These are phyloP conservation scores for Upupa epops DNA, from an alignment of 2,113 vertebrate genomes.

Conservation along the genomic window DNA sequence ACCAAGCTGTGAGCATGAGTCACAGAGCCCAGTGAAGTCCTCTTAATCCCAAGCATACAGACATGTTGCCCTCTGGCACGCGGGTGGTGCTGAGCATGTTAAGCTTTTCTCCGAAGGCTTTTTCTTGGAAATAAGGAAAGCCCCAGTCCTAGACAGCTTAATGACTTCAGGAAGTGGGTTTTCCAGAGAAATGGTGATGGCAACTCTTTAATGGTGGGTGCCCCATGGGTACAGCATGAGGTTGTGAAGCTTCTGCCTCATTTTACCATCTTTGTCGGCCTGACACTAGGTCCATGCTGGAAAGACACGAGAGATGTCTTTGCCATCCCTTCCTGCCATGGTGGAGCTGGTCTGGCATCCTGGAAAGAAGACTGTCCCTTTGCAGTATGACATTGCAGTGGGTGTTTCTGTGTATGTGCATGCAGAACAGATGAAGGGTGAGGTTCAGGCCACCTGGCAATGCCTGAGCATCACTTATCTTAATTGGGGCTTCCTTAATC, in stretches of 20 bases:
- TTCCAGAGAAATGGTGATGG: neutral
- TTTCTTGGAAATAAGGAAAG: neutral
- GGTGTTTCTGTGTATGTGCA: neutral
- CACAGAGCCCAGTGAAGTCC: neutral
- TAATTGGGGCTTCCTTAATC: neutral
- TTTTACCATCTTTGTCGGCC: neutral
- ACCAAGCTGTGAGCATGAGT: neutral
- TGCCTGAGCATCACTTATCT: neutral
- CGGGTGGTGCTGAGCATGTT: neutral
- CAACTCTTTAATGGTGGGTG: neutral
- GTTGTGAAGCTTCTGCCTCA: neutral
- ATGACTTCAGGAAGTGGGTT: neutral
- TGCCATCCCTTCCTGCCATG: neutral
- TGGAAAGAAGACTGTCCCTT: neutral
- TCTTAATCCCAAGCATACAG: conserved; percentile 8
- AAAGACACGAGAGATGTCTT: neutral
- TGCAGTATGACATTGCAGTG: neutral
- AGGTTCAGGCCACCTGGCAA: neutral
- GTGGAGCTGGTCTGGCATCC: neutral
- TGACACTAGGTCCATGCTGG: neutral
- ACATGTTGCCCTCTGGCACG: neutral
- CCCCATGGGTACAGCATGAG: rapidly evolving
- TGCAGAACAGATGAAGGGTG: neutral
- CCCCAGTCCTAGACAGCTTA: neutral
- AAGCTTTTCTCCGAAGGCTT: neutral